Evolutionary conservation across 2,797 vertebrate species (phyloP).

Genomic region (Halcyon chelicuti): DNA sequence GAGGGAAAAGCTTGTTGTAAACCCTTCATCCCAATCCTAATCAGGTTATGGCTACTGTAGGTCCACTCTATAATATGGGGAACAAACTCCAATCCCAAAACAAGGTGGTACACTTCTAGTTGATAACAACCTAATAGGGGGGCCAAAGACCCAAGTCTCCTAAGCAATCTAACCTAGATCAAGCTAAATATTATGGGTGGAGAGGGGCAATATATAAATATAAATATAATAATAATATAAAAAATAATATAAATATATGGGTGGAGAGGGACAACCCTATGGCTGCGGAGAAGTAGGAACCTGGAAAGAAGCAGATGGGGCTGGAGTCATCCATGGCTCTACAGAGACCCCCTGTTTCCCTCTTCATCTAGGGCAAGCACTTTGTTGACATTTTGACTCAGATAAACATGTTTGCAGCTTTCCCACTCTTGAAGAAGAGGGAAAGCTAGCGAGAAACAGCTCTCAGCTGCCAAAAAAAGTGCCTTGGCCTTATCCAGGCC

Average conservation of each 20-base stretch:
- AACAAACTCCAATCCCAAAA: background rate
- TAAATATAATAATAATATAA: too few relatives aligned
- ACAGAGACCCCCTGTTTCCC: background rate
- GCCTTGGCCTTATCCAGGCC: background rate
- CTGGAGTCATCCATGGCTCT: background rate
- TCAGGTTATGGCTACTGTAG: background rate
- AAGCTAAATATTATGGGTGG: background rate
- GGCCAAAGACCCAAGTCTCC: background rate
- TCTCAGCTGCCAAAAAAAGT: background rate
- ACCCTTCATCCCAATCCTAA: background rate
- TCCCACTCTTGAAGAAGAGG: background rate
- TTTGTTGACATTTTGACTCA: background rate
- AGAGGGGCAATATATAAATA: too few relatives aligned
- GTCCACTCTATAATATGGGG: background rate
- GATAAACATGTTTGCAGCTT: background rate
- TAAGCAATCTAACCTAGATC: background rate
- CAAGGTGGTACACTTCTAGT: too few relatives aligned
- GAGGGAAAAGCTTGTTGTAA: background rate
- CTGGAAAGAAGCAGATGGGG: background rate
- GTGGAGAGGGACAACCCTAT: background rate
- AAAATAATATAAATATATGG: background rate
- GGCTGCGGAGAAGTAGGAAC: background rate
- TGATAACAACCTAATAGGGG: background rate
- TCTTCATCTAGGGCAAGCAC: background rate
- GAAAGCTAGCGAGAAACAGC: background rate